Base-by-base conservation (phyloP, 1,140 invertebrate species). In the Calosoma granatense region DNA sequence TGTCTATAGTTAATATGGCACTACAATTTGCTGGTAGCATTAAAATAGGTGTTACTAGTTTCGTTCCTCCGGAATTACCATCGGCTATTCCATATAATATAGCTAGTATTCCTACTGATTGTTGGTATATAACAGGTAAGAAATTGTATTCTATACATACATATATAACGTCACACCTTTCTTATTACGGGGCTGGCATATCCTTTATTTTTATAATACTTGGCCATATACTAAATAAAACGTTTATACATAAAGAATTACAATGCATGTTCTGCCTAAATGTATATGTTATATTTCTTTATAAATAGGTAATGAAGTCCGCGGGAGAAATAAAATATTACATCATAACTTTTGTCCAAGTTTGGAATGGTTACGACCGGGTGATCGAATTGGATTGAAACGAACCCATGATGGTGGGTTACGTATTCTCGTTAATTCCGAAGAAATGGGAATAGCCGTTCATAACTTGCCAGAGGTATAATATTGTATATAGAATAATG, bases 391-490 rank as follows among this genome's bases (percentile, higher is more conserved):
- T 14, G 83, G 84, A 1, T 63, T 87, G 12, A 81, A 86, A 63
- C 77, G 76, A 63, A 83, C 76, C 14, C 73, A 72, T 53, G 83
- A 83, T 59, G 76, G 72, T 2, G 75, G 76, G 26, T 73, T 87
- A 0, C 80, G 81, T 51, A 76, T 83, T 52, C 78, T 80, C 57
- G 74, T 94, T 1, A 92, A 94, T 71, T 87, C 88, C 0, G 86
- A 90, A 71, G 89, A 93, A 65, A 80, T 91, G 68, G 86, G 88
- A n/a, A 78, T 87, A n/a, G 85, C 86, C 20, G 86, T 86, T 19
- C 75, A 78, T n/a, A 83, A 87, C 67, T 76, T 90, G 58, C 85
- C 87, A 19, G 86, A 85, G 69, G 84, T 85, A 66, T 22, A 14
- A 1, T 22, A n/a, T n/a, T n/a, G 1, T 1, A 14, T 1, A 20